These are phyloP conservation scores for Idaea dimidiata DNA, from an alignment of 2,888 invertebrate species.

Conservation along the genomic window DNA sequence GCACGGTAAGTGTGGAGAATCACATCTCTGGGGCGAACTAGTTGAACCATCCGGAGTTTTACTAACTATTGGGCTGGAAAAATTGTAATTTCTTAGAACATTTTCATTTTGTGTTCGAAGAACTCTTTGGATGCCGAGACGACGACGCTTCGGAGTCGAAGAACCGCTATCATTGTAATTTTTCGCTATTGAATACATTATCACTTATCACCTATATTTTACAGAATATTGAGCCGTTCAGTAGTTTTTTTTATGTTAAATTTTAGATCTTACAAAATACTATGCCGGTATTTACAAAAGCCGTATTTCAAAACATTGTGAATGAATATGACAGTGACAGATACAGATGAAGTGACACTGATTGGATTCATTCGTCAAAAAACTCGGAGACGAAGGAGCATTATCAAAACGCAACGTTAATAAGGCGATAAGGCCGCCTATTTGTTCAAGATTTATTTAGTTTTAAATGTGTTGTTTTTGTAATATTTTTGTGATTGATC, in stretches of 20 bases:
- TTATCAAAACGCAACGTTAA: not conserved
- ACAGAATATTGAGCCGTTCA: not conserved
- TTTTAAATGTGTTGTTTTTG: no score
- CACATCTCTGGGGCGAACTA: slow-evolving; percentile 38
- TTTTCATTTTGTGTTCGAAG: slow-evolving; percentile 32
- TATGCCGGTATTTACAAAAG: not conserved
- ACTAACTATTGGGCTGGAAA: slow-evolving; percentile 40
- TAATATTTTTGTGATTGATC: no score
- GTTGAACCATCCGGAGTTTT: slow-evolving; percentile 25
- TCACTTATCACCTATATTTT: slow-evolving; percentile 8
- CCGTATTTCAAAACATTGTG: not conserved
- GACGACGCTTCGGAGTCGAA: slow-evolving; percentile 65
- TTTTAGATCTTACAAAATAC: no score
- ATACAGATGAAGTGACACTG: not conserved
- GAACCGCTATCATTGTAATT: slow-evolving; percentile 33
- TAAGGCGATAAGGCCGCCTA: not conserved
- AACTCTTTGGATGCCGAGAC: slow-evolving; percentile 52
- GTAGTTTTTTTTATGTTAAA: not conserved
- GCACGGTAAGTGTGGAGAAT: slow-evolving; percentile 66
- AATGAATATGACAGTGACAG: not conserved
- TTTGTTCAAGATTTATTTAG: no score
- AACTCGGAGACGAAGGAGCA: not conserved
- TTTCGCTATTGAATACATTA: slow-evolving; percentile 37
- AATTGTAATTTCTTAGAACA: slow-evolving; percentile 26
- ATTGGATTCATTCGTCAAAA: not conserved